These are phyloP conservation scores for Ailurus styani DNA, from an alignment of 2,113 vertebrate genomes.

Conservation along the genomic window DNA sequence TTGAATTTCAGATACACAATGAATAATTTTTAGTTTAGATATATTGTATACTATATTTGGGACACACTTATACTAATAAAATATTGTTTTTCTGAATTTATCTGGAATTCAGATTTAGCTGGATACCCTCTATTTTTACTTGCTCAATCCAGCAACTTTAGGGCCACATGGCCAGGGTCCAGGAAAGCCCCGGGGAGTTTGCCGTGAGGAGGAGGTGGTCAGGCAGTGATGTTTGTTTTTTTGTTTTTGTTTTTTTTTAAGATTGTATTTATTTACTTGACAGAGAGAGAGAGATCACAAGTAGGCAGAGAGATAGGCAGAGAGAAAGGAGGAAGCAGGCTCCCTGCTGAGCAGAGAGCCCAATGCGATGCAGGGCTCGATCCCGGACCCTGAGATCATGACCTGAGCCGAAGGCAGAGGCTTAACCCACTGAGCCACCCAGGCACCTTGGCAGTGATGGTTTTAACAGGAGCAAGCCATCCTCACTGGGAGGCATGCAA, in stretches of 20 bases:
- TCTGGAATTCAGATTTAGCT: conserved; percentile 11
- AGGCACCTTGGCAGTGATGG: background rate
- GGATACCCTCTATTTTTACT: background rate
- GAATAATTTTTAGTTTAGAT: background rate
- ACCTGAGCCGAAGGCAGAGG: too few relatives aligned
- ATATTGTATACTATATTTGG: background rate
- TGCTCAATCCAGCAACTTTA: background rate
- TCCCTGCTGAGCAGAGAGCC: too few relatives aligned
- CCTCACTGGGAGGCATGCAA: background rate
- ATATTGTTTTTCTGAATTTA: background rate
- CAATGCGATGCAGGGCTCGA: too few relatives aligned
- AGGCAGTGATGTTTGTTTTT: background rate
- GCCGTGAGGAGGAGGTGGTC: background rate
- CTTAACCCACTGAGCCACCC: too few relatives aligned
- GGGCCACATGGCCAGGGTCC: background rate
- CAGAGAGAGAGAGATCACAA: too few relatives aligned
- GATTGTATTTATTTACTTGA: too few relatives aligned
- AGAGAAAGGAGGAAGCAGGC: too few relatives aligned
- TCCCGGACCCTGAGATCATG: too few relatives aligned
- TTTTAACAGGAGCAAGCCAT: background rate
- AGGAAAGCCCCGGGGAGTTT: background rate
- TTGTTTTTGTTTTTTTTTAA: too few relatives aligned
- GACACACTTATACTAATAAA: background rate
- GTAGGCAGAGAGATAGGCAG: too few relatives aligned
- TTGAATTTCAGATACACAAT: background rate